Evolutionary conservation across 2,797 vertebrate genomes (phyloP).

Genomic region (Bovichtus diacanthus): DNA sequence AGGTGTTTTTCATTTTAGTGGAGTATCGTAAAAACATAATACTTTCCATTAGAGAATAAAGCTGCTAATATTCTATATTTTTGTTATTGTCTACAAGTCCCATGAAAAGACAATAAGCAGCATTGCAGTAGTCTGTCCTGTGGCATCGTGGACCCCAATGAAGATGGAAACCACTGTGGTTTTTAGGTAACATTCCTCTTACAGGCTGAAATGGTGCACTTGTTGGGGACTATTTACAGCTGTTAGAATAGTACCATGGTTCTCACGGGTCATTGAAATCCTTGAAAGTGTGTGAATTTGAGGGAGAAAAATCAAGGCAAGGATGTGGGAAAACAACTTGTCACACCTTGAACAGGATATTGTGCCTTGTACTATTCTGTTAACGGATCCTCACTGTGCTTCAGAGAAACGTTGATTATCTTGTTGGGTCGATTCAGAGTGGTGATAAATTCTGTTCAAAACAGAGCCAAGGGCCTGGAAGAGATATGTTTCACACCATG

Average conservation of each 20-base stretch:
- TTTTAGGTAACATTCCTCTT: not conserved
- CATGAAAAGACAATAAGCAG: not conserved
- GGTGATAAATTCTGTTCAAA: not conserved
- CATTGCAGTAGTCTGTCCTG: not conserved
- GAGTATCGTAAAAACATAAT: not conserved
- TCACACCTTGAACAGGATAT: not conserved
- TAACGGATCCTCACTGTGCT: not conserved
- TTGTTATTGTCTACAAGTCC: not conserved
- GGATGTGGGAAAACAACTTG: too few species aligned
- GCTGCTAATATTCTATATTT: not conserved
- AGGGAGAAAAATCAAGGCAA: too few species aligned
- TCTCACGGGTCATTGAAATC: too few species aligned
- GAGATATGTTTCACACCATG: not conserved
- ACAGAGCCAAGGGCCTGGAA: not conserved
- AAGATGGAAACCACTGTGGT: not conserved
- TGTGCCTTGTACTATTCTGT: not conserved
- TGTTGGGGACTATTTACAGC: not conserved
- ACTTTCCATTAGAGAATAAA: not conserved
- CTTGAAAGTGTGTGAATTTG: too few species aligned
- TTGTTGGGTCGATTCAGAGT: not conserved
- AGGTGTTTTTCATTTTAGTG: not conserved
- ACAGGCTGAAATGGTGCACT: not conserved
- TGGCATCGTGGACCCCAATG: too few species aligned
- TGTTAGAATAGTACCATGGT: not conserved
- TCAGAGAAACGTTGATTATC: conserved; percentile 1